A percentile compares a stretch with the other conserved stretches of the same genome.
Conservation (phyloP, 2,113 vertebrate genomes). For the Cheilinus undulatus region DNA sequence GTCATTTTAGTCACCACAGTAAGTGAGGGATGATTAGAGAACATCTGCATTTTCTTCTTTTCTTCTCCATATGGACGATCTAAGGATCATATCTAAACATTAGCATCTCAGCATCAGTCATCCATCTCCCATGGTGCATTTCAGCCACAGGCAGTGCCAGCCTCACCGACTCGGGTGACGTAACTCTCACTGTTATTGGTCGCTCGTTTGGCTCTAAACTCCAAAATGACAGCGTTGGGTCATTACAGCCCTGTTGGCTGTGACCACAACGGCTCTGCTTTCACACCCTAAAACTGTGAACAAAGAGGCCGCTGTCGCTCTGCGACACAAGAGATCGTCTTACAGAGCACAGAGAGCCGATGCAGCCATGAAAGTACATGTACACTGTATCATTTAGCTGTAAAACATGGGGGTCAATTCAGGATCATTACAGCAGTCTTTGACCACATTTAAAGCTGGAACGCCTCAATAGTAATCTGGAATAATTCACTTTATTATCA, state of each 20-base stretch:
- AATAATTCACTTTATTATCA: too few relatives aligned
- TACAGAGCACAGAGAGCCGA: constrained; percentile 43
- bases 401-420: constrained; percentile 21
- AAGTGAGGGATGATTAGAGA: too few relatives aligned
- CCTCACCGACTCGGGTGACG: constrained; percentile 73
- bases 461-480: background rate
- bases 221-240: constrained; percentile 69
- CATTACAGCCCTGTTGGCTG: constrained; percentile 55
- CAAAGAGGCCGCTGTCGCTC: constrained; percentile 79
- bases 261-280: constrained; percentile 68
- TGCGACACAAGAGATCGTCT: constrained; percentile 67
- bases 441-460: background rate
- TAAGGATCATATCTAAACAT: background rate
- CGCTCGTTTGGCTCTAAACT: constrained; percentile 62
- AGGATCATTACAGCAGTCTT: background rate
- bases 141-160: constrained; percentile 81
- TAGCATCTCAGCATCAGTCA: constrained; percentile 6
- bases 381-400: constrained; percentile 53
- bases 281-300: constrained; percentile 62
- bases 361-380: constrained; percentile 22
- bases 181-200: constrained; percentile 72
- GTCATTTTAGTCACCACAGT: too few relatives aligned
- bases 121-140: constrained; percentile 65
- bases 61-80: too few relatives aligned
- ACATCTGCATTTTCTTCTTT: too few relatives aligned